These are phyloP conservation scores for Aphidoletes aphidimyza DNA, from an alignment of 2,888 invertebrate species.

Conservation along the genomic window DNA sequence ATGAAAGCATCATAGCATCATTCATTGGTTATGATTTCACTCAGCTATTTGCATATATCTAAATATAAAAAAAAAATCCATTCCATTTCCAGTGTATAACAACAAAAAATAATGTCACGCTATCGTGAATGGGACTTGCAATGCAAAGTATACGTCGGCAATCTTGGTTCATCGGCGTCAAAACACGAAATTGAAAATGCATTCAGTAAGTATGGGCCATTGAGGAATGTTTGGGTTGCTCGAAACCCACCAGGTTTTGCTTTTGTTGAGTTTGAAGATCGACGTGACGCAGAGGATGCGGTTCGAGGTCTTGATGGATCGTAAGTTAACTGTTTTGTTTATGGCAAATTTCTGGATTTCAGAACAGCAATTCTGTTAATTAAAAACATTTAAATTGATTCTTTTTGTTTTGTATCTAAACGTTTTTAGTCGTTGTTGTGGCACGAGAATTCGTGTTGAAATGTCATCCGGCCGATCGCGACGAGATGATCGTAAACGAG, in stretches of 20 bases:
- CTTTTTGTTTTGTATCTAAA: background rate
- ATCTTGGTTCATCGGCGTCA: constrained; percentile 86
- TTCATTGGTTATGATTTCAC: background rate
- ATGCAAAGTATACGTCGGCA: constrained; percentile 91
- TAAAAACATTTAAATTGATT: background rate
- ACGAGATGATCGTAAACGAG: constrained; percentile 72
- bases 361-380: too few relatives aligned
- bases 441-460: constrained; percentile 89
- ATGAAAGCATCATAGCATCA: too few relatives aligned
- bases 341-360: background rate
- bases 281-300: constrained; percentile 86
- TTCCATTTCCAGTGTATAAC: background rate
- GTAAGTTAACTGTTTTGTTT: constrained; percentile 68
- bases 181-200: constrained; percentile 86
- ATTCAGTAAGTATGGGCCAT: constrained; percentile 84
- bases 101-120: constrained; percentile 63
- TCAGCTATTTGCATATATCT: background rate
- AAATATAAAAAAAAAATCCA: too few relatives aligned
- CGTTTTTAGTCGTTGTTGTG: constrained; percentile 82
- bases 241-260: constrained; percentile 91
- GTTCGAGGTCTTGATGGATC: constrained; percentile 82
- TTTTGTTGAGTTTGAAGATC: constrained; percentile 87
- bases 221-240: constrained; percentile 91
- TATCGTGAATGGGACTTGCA: constrained; percentile 82
- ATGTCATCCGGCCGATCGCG: constrained; percentile 91